These are phyloP conservation scores for Formica selysi DNA, from an alignment of 1,140 invertebrate genomes.

Conservation along the genomic window DNA sequence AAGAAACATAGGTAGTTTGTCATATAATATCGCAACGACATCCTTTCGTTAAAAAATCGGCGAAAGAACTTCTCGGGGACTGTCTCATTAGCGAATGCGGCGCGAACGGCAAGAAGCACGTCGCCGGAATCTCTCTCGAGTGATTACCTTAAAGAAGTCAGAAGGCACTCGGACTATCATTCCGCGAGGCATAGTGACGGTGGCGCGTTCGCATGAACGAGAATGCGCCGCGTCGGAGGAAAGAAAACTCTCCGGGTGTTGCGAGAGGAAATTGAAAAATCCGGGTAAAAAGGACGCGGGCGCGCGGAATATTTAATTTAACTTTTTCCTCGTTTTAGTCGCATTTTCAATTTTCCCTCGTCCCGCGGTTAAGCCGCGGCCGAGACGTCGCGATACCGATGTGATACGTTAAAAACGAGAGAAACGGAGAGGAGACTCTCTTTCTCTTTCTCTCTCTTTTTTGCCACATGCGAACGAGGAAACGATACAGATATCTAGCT, in stretches of 20 bases:
- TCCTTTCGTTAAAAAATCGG: slow-evolving; percentile 2
- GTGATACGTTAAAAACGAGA: neutral
- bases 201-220: slow-evolving; percentile 15
- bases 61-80: slow-evolving; percentile 13
- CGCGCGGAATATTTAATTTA: slow-evolving; percentile 77
- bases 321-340: slow-evolving; percentile 79
- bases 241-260: slow-evolving; percentile 53
- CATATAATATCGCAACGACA: too few species aligned
- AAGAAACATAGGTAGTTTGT: neutral
- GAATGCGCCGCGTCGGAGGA: slow-evolving; percentile 17
- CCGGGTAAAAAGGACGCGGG: slow-evolving; percentile 75
- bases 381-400: slow-evolving; percentile 35
- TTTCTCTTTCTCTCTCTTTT: too few species aligned
- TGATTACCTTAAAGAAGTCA: slow-evolving; percentile 74
- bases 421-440: neutral
- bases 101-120: slow-evolving; percentile 32
- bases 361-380: slow-evolving; percentile 58
- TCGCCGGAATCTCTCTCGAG: slow-evolving; percentile 70
- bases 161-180: slow-evolving; percentile 62
- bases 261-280: slow-evolving; percentile 80
- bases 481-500: slow-evolving; percentile 25
- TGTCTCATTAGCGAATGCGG: slow-evolving; percentile 15
- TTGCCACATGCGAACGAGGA: neutral
- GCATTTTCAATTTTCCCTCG: slow-evolving; percentile 77
- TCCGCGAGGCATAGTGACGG: slow-evolving; percentile 36